These are phyloP conservation scores for Heterodera filipjevi DNA, from an alignment of 2,888 invertebrate genomes.

Conservation along the genomic window DNA sequence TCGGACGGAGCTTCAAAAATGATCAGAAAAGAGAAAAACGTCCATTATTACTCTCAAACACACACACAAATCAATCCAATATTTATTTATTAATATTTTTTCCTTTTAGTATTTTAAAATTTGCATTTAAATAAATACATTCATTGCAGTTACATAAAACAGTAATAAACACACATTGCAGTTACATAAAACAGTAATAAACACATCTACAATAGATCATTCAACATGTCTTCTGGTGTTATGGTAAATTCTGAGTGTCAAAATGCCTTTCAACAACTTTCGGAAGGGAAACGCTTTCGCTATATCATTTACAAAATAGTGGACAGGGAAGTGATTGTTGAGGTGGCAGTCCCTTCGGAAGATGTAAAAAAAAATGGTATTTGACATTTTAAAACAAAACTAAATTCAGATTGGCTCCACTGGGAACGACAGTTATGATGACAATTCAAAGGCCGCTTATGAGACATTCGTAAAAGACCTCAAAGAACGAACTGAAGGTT, in stretches of 20 bases:
- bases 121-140: too few relatives aligned
- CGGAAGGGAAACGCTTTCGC: conserved; percentile 63
- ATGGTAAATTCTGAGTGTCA: conserved; percentile 65
- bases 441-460: conserved; percentile 75
- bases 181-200: not conserved
- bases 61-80: too few relatives aligned
- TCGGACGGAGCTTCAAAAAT: not conserved
- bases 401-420: conserved; percentile 36
- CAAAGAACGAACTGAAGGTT: conserved; percentile 78
- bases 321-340: conserved; percentile 65
- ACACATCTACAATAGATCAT: not conserved
- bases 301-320: conserved; percentile 66
- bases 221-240: conserved; percentile 55
- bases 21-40: not conserved
- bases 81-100: too few relatives aligned
- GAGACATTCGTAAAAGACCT: conserved; percentile 90
- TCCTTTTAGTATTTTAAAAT: too few relatives aligned
- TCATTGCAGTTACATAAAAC: too few relatives aligned
- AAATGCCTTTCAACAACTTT: conserved; percentile 62
- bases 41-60: not conserved
- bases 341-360: conserved; percentile 60
- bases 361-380: conserved; percentile 40
- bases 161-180: too few relatives aligned
- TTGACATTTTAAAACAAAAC: not conserved
- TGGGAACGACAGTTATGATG: conserved; percentile 61